A percentile compares a stretch with the other conserved stretches of the same genome.
Conservation (phyloP, 2,888 invertebrate species). For the Cantharis nigra region DNA sequence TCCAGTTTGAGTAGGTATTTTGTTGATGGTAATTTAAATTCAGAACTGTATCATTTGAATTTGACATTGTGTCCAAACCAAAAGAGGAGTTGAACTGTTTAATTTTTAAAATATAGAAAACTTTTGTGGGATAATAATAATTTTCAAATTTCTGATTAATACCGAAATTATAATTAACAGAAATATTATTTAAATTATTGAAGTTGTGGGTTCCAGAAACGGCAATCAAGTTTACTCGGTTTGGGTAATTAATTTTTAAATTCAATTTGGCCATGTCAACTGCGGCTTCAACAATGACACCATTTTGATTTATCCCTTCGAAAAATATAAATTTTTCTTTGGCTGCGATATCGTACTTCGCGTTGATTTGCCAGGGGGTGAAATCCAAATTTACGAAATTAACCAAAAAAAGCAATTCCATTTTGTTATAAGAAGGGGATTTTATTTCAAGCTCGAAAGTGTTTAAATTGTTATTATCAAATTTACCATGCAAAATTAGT, state of each 20-base stretch:
- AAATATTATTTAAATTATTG: slow-evolving; percentile 21
- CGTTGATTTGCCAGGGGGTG: slow-evolving; percentile 1
- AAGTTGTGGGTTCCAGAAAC: slow-evolving; percentile 12
- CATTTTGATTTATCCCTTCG: neutral
- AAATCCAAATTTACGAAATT: neutral
- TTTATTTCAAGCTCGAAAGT: slow-evolving; percentile 2
- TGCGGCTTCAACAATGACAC: neutral
- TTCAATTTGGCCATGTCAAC: slow-evolving; percentile 5
- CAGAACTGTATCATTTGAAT: slow-evolving; percentile 8
- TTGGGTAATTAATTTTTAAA: neutral
- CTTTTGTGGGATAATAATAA: neutral
- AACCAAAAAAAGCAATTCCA: neutral
- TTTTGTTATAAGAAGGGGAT: neutral
- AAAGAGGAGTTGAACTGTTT: slow-evolving; percentile 15
- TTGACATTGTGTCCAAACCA: slow-evolving; percentile 9
- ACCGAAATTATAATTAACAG: slow-evolving; percentile 8
- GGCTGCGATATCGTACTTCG: slow-evolving; percentile 9
- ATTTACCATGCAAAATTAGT: neutral
- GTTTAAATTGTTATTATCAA: neutral
- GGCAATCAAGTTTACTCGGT: neutral
- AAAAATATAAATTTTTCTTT: neutral
- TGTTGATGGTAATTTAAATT: neutral
- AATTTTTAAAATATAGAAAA: neutral
- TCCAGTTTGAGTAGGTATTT: neutral
- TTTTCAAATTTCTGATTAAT: neutral